Evolutionary conservation across 2,797 vertebrate species (phyloP).

Genomic region (Octomys mimax): DNA sequence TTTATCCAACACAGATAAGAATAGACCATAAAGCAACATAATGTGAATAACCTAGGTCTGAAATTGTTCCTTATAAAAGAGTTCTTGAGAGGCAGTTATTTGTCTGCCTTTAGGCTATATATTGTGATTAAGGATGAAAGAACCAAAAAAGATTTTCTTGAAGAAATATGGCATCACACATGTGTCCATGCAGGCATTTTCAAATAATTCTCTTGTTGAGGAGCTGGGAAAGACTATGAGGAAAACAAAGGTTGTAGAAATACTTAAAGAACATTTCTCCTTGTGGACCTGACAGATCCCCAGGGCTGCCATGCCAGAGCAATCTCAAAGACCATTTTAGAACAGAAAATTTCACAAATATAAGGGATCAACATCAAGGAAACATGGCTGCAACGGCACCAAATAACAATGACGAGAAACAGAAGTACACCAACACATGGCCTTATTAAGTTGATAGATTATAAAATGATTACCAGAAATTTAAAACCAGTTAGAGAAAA

Average conservation of each 20-base stretch:
- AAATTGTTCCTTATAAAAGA: conserved; percentile 28
- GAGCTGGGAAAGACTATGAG: background rate
- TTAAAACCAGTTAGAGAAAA: background rate
- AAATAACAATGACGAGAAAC: background rate
- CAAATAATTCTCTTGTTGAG: background rate
- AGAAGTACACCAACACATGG: background rate
- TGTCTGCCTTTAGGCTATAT: background rate
- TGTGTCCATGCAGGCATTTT: background rate
- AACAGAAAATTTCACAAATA: background rate
- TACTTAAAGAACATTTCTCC: background rate
- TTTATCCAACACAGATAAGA: background rate
- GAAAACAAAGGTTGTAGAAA: background rate
- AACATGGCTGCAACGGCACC: background rate
- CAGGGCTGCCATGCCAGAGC: accelerated
- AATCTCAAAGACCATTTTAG: background rate
- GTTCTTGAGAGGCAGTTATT: background rate
- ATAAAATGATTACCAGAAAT: background rate
- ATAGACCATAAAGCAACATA: background rate
- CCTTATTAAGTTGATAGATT: background rate
- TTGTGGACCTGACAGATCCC: background rate
- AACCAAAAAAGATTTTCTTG: background rate
- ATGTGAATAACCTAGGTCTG: background rate
- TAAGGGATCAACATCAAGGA: background rate
- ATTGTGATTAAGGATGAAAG: background rate
- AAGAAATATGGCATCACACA: background rate